Evolutionary conservation across 1,140 invertebrate genomes (phyloP).

Genomic region (Drosophila mauritiana): DNA sequence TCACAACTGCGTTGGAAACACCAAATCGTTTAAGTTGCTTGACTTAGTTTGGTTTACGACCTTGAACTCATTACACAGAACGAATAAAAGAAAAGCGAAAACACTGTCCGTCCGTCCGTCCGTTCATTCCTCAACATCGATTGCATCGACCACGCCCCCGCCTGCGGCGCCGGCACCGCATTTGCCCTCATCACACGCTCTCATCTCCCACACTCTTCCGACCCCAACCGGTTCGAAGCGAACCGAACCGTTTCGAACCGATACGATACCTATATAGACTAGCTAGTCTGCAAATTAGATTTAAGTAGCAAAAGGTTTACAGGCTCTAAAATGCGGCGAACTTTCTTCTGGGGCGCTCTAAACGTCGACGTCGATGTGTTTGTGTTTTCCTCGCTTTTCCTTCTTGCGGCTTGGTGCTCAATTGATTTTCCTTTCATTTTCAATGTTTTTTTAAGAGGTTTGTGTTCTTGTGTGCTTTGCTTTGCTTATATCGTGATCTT

Average conservation of each 20-base stretch:
- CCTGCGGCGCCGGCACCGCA: slow-evolving; percentile 58
- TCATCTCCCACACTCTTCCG: slow-evolving; percentile 29
- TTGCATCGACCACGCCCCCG: slow-evolving; percentile 35
- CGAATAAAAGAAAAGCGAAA: slow-evolving; percentile 19
- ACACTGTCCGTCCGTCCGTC: slow-evolving; percentile 3
- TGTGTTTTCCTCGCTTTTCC: slow-evolving; percentile 19
- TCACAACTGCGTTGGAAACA: slow-evolving; percentile 82
- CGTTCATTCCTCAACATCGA: not conserved
- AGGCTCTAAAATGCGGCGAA: slow-evolving; percentile 51
- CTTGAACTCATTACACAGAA: slow-evolving; percentile 54
- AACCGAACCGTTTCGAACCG: too few relatives aligned
- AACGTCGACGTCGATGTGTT: slow-evolving; percentile 11
- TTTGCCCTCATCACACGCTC: slow-evolving; percentile 29
- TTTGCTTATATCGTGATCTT: slow-evolving; percentile 9
- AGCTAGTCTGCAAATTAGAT: slow-evolving; percentile 65
- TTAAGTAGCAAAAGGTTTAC: slow-evolving; percentile 45
- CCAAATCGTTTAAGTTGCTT: slow-evolving; percentile 75
- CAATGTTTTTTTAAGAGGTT: slow-evolving; percentile 24
- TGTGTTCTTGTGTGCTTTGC: slow-evolving; percentile 30
- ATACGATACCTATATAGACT: slow-evolving; percentile 52
- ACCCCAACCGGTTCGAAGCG: slow-evolving; percentile 1
- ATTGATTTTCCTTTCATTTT: slow-evolving; percentile 23
- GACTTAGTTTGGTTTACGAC: slow-evolving; percentile 78
- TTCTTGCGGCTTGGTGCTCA: slow-evolving; percentile 21
- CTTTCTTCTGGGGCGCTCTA: slow-evolving; percentile 16